Evolutionary conservation across 2,888 invertebrate genomes (phyloP).

Genomic region (Troilus luridus): DNA sequence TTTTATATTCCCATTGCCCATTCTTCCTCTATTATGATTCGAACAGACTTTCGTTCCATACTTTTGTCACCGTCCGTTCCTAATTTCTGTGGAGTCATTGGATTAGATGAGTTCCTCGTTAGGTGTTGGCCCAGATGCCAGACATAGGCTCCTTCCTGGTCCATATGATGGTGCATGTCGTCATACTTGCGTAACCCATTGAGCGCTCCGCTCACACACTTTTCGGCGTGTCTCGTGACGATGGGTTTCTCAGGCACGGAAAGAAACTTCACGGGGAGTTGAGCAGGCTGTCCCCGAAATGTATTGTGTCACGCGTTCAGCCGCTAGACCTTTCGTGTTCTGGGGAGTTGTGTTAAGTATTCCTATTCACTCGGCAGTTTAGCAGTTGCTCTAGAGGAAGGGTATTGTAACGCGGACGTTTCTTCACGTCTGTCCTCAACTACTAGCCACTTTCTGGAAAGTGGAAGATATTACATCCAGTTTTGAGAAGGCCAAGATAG

Average conservation of each 20-base stretch:
- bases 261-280: constrained; percentile 5
- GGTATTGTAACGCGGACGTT: constrained; percentile 1
- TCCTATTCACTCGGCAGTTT: neutral
- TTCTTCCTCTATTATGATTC: neutral
- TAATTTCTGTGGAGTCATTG: constrained; percentile 38
- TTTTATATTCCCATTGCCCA: neutral
- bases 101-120: constrained; percentile 25
- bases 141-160: neutral
- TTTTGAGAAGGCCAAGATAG: neutral
- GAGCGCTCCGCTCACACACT: neutral
- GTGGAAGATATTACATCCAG: neutral
- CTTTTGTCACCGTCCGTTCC: neutral
- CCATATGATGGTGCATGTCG: neutral
- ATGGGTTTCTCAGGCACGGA: neutral
- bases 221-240: neutral
- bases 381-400: constrained; percentile 22
- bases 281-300: neutral
- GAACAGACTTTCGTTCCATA: neutral
- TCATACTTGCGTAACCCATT: neutral
- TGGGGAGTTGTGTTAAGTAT: constrained; percentile 11
- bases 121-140: neutral
- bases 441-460: neutral
- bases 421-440: neutral
- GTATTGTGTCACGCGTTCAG: constrained; percentile 1
- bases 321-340: neutral